Conservation (phyloP, 2,113 vertebrate genomes). For the Naja naja region DNA sequence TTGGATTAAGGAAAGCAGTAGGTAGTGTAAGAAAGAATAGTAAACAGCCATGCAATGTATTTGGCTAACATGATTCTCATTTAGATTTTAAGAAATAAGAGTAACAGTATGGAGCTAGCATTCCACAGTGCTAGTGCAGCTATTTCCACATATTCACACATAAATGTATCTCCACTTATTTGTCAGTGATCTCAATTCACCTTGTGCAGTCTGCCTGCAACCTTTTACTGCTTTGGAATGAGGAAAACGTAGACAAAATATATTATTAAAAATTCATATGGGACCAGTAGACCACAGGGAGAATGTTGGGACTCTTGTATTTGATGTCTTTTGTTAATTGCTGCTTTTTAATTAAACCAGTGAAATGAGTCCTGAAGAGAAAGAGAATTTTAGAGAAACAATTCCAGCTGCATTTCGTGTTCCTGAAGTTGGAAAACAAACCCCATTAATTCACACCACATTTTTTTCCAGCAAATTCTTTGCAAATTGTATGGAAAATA, state of each 20-base stretch:
- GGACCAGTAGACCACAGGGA: not conserved
- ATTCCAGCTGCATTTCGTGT: slow-evolving; percentile 21
- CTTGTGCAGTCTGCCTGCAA: not conserved
- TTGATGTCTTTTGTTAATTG: slow-evolving; percentile 12
- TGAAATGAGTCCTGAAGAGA: slow-evolving; percentile 17
- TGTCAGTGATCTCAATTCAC: not conserved
- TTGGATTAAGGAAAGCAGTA: not conserved
- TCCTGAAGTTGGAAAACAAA: slow-evolving; percentile 10
- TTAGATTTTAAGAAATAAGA: not conserved
- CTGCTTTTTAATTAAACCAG: slow-evolving; percentile 21
- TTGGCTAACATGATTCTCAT: not conserved
- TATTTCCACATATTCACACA: not conserved
- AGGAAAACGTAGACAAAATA: not conserved
- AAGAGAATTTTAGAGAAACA: slow-evolving; percentile 14
- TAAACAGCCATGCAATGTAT: not conserved
- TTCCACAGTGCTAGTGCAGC: not conserved
- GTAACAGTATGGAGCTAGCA: not conserved
- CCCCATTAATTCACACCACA: slow-evolving; percentile 10
- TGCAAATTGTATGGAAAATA: slow-evolving; percentile 32
- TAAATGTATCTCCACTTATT: not conserved
- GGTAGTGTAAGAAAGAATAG: not conserved
- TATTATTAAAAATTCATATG: not conserved
- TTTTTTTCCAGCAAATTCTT: slow-evolving; percentile 7
- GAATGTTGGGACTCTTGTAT: slow-evolving; percentile 3
- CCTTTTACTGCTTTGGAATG: not conserved